phyloP scores from a whole-genome alignment of 1,140 invertebrate species.

The Caenorhabditis tropicalis region DNA sequence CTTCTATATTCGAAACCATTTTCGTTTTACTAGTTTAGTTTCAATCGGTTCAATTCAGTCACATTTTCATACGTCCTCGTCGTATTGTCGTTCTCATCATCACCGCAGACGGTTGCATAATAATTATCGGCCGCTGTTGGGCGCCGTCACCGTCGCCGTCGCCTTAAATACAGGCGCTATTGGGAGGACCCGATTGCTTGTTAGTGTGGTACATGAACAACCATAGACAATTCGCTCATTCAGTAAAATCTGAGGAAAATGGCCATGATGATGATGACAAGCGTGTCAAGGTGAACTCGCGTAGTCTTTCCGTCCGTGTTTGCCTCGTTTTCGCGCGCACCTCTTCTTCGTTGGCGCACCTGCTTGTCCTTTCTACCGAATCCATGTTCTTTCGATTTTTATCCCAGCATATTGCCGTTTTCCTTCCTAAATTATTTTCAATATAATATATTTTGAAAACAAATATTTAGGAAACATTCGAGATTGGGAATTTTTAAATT shows the following conservation, averaged over 20 bases:
- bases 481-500: no score
- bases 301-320: slow-evolving; percentile 31
- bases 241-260: slow-evolving; percentile 19
- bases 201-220: slow-evolving; percentile 8
- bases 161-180: neutral
- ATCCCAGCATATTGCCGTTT: neutral
- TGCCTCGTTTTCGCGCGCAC: slow-evolving; percentile 43
- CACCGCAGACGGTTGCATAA: neutral
- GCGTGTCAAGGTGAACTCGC: slow-evolving; percentile 42
- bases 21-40: slow-evolving; percentile 21
- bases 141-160: neutral
- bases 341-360: slow-evolving; percentile 11
- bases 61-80: neutral
- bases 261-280: slow-evolving; percentile 14
- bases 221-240: slow-evolving; percentile 28
- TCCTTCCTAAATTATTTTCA: neutral
- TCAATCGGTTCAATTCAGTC: slow-evolving; percentile 4
- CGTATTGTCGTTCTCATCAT: neutral
- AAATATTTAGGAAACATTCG: no score
- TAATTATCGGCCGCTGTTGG: slow-evolving; percentile 31
- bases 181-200: neutral
- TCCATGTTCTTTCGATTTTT: neutral
- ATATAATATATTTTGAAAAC: neutral
- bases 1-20: neutral
- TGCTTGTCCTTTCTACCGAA: slow-evolving; percentile 32